Base-by-base conservation (phyloP, 2,797 vertebrate species). In the Remorina albescens region DNA sequence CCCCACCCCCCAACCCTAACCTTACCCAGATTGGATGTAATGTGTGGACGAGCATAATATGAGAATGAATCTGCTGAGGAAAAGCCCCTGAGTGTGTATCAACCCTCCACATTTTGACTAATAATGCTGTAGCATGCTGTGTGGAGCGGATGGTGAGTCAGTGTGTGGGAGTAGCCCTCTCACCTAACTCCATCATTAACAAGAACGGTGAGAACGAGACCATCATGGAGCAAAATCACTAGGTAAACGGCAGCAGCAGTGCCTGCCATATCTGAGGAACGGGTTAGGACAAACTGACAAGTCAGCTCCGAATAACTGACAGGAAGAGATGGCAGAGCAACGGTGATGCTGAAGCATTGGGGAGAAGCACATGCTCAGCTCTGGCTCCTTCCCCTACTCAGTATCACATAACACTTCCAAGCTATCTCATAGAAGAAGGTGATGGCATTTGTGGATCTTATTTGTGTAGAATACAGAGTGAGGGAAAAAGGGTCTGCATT, bases 251-350 rank as follows among this genome's bases (percentile, higher is more conserved):
- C 28, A 16, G 68, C 70, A 75, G 76, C 55, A 4, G 54, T 65
- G 83, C 73, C 79, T 89, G 85, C 71, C 81, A 76, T 76, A 65
- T 67, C 74, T 42, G 65, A 83, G 71, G 85, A 83, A 84, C 54
- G 36, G 67, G 80, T 67, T 64, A 86, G 75, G 80, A 85, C 76
- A 56, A 59, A 76, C 64, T 57, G 19, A 59, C 71, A 4, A 74
- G 92, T 86, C 92, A 88, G n/a, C 66, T 92, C 89, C 5, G 23
- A 30, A 71, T 91, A 90, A 92, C 7, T 88, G 92, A 89, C 91
- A 72, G 86, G 55, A 54, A 18, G 66, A 86, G 71, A 83, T 75
- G 80, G 83, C 71, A 67, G 68, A 78, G 83, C 50, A 55, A 71
- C 73, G n/a, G 71, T 36, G 76, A 78, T 66, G 72, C 68, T 34